phyloP scores from a whole-genome alignment of 2,113 vertebrate species.

The Strix aluco region DNA sequence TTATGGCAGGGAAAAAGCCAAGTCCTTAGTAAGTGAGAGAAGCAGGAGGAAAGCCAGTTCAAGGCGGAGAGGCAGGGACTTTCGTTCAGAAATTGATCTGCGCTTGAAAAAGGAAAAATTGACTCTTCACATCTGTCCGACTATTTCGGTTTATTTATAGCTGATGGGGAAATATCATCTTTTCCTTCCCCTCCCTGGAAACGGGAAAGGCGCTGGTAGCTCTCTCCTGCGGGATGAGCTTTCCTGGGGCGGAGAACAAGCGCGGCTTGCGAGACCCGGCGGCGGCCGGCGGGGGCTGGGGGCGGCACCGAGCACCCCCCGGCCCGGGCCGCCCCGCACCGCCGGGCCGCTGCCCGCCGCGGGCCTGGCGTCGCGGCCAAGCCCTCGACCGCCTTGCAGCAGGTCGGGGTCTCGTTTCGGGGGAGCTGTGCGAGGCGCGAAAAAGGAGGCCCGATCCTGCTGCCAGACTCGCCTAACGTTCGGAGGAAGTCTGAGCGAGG shows the following conservation, averaged over 20 bases:
- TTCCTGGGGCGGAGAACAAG: neutral
- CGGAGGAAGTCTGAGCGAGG: neutral
- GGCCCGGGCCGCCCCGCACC: too few relatives aligned
- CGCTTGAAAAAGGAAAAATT: neutral
- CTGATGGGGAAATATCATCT: neutral
- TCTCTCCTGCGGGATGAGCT: neutral
- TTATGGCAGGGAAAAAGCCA: neutral
- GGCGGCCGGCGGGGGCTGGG: neutral
- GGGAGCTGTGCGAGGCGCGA: neutral
- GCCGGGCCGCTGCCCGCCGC: neutral
- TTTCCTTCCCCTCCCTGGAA: constrained; percentile 7
- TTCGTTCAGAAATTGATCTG: constrained; percentile 24
- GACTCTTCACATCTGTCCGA: neutral
- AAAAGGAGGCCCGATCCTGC: neutral
- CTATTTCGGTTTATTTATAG: constrained; percentile 33
- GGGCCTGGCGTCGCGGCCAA: accelerated
- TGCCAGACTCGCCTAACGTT: neutral
- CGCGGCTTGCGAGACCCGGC: neutral
- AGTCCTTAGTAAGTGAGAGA: neutral
- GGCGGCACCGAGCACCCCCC: neutral
- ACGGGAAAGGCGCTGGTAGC: neutral
- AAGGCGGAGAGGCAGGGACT: neutral
- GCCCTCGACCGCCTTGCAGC: neutral
- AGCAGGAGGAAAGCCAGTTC: neutral
- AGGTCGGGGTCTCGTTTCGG: neutral